Percentiles rank a stretch among this genome's conserved stretches.
Evolutionary conservation across 2,113 vertebrate genomes (phyloP).

Genomic region (Platysteira castanea): DNA sequence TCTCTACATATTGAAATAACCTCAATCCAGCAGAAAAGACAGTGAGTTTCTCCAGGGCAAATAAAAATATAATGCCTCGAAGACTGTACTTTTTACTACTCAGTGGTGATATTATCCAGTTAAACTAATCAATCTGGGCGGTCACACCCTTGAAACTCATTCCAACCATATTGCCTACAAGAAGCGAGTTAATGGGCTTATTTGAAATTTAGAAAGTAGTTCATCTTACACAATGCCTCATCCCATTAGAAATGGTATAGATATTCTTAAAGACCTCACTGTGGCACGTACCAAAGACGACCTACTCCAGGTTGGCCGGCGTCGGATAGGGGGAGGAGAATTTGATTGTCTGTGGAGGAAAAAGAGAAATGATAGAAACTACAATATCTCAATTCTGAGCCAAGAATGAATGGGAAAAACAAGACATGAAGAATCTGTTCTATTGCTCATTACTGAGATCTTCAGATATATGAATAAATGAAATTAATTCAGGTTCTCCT

Average conservation of each 20-base stretch:
- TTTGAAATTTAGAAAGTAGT: not conserved
- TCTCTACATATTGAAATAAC: not conserved
- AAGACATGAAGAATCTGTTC: not conserved
- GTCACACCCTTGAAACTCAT: slow-evolving; percentile 1
- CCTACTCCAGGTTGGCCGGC: slow-evolving; percentile 89
- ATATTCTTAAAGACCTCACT: not conserved
- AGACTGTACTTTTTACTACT: not conserved
- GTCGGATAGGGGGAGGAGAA: slow-evolving; percentile 90
- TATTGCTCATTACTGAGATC: not conserved
- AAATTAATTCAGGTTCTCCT: not conserved
- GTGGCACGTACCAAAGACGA: slow-evolving; percentile 83
- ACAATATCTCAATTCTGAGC: not conserved
- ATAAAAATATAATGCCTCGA: not conserved
- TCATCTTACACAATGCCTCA: not conserved
- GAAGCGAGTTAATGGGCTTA: not conserved
- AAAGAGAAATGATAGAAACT: not conserved
- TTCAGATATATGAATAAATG: not conserved
- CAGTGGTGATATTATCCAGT: not conserved
- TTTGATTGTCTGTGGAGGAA: slow-evolving; percentile 79
- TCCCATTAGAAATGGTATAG: not conserved
- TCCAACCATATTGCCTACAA: not conserved
- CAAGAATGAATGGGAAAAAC: not conserved
- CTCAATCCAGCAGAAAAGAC: not conserved
- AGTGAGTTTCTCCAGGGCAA: not conserved
- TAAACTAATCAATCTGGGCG: not conserved